phyloP scores from a whole-genome alignment of 2,797 vertebrate genomes.

The Lepus oiostolus region DNA sequence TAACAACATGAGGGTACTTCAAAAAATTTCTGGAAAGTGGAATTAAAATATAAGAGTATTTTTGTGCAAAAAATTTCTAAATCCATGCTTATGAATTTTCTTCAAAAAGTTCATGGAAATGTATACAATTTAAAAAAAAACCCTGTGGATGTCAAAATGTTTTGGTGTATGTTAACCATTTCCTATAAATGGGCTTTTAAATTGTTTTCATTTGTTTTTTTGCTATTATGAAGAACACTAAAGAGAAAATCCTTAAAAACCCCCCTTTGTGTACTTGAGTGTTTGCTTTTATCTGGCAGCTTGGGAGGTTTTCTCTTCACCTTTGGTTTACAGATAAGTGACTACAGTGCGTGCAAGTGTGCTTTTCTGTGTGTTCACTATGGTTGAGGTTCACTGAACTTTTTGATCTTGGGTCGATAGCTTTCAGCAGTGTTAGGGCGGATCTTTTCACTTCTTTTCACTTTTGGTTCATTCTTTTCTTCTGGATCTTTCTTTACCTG shows the following conservation, averaged over 20 bases:
- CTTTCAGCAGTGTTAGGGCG: background rate
- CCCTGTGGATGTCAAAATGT: too few relatives aligned
- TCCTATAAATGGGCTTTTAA: background rate
- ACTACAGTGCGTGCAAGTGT: background rate
- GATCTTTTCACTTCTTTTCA: too few relatives aligned
- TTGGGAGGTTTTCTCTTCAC: background rate
- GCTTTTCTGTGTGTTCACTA: background rate
- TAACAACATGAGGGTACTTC: background rate
- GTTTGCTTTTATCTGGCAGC: background rate
- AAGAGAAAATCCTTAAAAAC: background rate
- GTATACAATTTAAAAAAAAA: too few relatives aligned
- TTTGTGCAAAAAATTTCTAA: too few relatives aligned
- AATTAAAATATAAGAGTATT: too few relatives aligned
- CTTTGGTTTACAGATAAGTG: background rate
- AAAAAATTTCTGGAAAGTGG: too few relatives aligned
- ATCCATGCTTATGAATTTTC: too few relatives aligned
- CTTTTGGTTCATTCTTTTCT: background rate
- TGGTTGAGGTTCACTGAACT: background rate
- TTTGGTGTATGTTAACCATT: background rate
- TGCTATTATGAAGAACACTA: background rate
- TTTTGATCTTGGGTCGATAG: background rate
- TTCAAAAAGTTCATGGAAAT: too few relatives aligned
- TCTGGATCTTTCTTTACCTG: background rate
- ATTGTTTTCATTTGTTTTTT: slow-evolving; percentile 15
- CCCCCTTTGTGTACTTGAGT: background rate